Base-by-base conservation (phyloP, 2,888 invertebrate species). In the Calliopum simillimum region DNA sequence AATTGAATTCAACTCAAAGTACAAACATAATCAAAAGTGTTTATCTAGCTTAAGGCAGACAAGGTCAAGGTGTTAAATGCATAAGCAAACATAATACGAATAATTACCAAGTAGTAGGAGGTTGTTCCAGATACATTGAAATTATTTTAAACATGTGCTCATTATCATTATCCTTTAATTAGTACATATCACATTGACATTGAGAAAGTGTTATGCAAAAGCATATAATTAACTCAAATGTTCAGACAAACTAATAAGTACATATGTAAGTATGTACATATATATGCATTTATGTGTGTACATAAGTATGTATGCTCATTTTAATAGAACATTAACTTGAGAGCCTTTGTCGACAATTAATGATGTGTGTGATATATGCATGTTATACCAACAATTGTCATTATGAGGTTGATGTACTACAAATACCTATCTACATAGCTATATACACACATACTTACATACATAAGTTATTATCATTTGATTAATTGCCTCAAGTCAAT, bases 161-260 rank as follows among this genome's bases (percentile, higher is more conserved):
- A 63, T 63, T 63, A 49, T 63, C 64, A 64, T 64, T 63, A 49
- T 63, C 53, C 51, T 64, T 64, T 43, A 64, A 64, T 64, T 41
- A 64, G 64, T 41, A 41, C 64, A 43, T 33, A 41, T 41, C 53
- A 49, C 25, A 25, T 62, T 33, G 13, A 33, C 33, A 16, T 19
- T 13, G 46, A 61, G 23, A 46, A 23, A 21, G 23, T 46, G 19
- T 47, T 23, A 12, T 23, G n/a, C 61, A 61, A 41, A 41, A 4
- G 46, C 61, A n/a, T 46, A 46, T 46, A n/a, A 43, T 41, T 14
- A 33, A 13, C 13, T 16, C n/a, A 58, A 16, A 16, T 16, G 8
- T 33, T 16, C 11, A 58, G 1, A 43, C 61, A 46, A 19, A 46
- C 61, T 12, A 44, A 61, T 2, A 11, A 0, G 14, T 4, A 19